phyloP scores from a whole-genome alignment of 2,888 invertebrate genomes.

The Xestobium rufovillosum region DNA sequence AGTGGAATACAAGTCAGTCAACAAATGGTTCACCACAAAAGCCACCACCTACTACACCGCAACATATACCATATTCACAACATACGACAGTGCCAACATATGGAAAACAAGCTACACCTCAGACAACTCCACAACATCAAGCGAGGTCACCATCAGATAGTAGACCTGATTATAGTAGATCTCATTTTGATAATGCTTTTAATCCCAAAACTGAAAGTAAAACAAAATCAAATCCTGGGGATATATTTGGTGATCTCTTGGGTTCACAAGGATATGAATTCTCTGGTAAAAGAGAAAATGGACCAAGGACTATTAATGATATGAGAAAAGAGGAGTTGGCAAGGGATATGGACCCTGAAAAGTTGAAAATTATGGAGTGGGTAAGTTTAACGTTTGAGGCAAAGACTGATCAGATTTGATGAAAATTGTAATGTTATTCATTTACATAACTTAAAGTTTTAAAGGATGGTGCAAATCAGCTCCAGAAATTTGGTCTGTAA shows the following conservation, averaged over 20 bases:
- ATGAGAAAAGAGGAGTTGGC: conserved; percentile 85
- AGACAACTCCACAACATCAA: conserved; percentile 43
- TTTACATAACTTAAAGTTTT: no score
- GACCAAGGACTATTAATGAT: conserved; percentile 83
- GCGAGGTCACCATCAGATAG: conserved; percentile 40
- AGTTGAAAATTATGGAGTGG: conserved; percentile 74
- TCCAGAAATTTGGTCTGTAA: no score
- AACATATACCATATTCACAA: conserved; percentile 11
- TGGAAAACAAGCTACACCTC: conserved; percentile 18
- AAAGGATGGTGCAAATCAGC: no score
- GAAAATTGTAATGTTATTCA: no score
- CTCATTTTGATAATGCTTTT: conserved; percentile 57
- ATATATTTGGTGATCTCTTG: conserved; percentile 85
- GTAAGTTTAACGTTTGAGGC: conserved; percentile 42
- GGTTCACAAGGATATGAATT: conserved; percentile 87
- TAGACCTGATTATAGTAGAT: conserved; percentile 56
- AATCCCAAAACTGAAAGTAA: conserved; percentile 21
- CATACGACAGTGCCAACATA: conserved; percentile 6
- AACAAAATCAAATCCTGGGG: conserved; percentile 47
- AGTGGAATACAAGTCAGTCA: no score
- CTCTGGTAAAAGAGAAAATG: conserved; percentile 61
- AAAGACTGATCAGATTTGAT: no score
- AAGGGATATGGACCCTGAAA: conserved; percentile 87
- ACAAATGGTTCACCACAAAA: no score
- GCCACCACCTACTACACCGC: conserved; percentile 1